These are phyloP conservation scores for Pipistrellus pygmaeus DNA, from an alignment of 2,797 vertebrate species.

Conservation along the genomic window DNA sequence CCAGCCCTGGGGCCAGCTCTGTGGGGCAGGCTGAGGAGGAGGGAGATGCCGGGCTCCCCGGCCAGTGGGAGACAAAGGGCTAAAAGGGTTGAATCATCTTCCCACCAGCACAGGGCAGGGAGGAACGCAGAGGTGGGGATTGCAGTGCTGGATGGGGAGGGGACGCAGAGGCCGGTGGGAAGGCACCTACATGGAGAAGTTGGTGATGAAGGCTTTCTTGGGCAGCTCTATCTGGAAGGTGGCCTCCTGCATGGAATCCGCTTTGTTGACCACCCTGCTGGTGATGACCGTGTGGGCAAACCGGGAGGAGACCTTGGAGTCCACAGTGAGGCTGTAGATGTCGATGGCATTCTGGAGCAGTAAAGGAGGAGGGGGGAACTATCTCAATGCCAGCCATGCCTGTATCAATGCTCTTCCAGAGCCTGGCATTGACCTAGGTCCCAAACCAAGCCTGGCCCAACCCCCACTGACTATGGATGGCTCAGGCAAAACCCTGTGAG, in stretches of 20 bases:
- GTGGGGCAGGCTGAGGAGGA: background rate
- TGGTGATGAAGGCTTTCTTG: constrained; percentile 96
- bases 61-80: background rate
- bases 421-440: background rate
- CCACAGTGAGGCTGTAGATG: constrained; percentile 94
- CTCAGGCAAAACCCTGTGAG: background rate
- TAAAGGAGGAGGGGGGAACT: background rate
- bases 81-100: background rate
- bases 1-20: background rate
- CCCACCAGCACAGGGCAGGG: background rate
- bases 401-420: background rate
- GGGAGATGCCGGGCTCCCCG: background rate
- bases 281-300: constrained; percentile 93
- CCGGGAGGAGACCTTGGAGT: constrained; percentile 92
- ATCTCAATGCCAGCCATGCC: background rate
- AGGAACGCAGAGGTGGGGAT: background rate
- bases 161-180: background rate
- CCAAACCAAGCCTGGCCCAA: background rate
- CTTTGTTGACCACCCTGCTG: constrained; percentile 92
- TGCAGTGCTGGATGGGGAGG: background rate
- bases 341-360: constrained; percentile 86
- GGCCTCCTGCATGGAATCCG: constrained; percentile 87
- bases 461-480: background rate
- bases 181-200: constrained; percentile 94
- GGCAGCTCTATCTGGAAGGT: constrained; percentile 94